Evolutionary conservation across 2,888 invertebrate species (phyloP).

Genomic region (Lacanobia wlatinum): DNA sequence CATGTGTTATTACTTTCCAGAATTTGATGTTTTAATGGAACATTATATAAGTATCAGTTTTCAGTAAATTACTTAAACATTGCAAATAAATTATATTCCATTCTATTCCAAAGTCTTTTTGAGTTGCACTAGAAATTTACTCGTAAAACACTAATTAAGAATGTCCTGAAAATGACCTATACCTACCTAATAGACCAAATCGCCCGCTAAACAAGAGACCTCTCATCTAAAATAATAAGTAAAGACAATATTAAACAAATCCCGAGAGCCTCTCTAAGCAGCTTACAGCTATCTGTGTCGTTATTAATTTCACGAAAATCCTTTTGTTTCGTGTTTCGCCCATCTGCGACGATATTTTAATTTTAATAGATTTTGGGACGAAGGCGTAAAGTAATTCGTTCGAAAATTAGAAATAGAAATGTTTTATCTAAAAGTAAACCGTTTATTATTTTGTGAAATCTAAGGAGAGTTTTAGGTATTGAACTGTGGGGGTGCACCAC

Average conservation of each 20-base stretch:
- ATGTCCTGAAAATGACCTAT: too few relatives aligned
- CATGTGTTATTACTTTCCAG: too few relatives aligned
- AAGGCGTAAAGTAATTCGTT: constrained; percentile 27
- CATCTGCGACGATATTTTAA: constrained; percentile 44
- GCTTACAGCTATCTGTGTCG: constrained; percentile 50
- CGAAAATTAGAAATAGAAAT: constrained; percentile 32
- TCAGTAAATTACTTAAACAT: too few relatives aligned
- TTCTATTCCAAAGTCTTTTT: too few relatives aligned
- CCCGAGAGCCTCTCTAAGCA: constrained; percentile 36
- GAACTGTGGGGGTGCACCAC: too few relatives aligned
- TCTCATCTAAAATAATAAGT: constrained; percentile 29
- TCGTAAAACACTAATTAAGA: too few relatives aligned
- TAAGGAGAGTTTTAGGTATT: background rate
- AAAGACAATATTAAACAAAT: constrained; percentile 44
- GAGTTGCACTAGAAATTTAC: too few relatives aligned
- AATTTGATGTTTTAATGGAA: too few relatives aligned
- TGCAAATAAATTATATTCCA: too few relatives aligned
- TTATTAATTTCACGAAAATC: constrained; percentile 58
- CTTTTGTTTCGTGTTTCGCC: constrained; percentile 36
- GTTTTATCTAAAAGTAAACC: constrained; percentile 7
- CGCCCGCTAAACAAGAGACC: background rate
- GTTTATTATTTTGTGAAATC: background rate
- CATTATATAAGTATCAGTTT: too few relatives aligned
- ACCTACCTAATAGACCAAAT: background rate
- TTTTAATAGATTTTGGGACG: constrained; percentile 40